Evolutionary conservation across 2,797 vertebrate genomes (phyloP).

Genomic region (Ceyx erithaca): DNA sequence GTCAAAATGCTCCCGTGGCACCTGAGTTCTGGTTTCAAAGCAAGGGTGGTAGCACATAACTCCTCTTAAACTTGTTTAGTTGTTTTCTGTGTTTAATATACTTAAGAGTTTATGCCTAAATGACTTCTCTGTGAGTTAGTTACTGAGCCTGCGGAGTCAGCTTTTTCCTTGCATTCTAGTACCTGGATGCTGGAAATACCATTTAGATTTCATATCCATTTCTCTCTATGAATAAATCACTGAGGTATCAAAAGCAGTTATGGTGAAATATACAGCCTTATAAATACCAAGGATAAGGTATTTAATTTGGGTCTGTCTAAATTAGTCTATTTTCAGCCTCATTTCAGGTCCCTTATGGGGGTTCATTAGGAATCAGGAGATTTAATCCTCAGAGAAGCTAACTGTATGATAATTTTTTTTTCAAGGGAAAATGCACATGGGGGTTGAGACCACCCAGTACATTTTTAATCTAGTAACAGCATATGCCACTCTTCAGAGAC

Average conservation of each 20-base stretch:
- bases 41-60: background rate
- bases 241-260: background rate
- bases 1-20: background rate
- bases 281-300: background rate
- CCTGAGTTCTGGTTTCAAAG: background rate
- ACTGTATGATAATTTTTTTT: background rate
- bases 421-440: background rate
- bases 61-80: background rate
- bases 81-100: background rate
- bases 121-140: background rate
- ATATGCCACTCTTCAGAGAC: background rate
- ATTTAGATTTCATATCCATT: background rate
- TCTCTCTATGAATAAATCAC: background rate
- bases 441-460: background rate
- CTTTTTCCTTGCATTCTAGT: constrained; percentile 1
- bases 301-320: background rate
- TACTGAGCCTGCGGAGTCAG: background rate
- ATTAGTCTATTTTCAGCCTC: background rate
- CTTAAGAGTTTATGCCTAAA: background rate
- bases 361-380: background rate
- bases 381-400: background rate
- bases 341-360: background rate
- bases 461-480: background rate
- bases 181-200: background rate
- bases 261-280: background rate